phyloP scores from a whole-genome alignment of 2,113 vertebrate genomes.

The Spea bombifrons region DNA sequence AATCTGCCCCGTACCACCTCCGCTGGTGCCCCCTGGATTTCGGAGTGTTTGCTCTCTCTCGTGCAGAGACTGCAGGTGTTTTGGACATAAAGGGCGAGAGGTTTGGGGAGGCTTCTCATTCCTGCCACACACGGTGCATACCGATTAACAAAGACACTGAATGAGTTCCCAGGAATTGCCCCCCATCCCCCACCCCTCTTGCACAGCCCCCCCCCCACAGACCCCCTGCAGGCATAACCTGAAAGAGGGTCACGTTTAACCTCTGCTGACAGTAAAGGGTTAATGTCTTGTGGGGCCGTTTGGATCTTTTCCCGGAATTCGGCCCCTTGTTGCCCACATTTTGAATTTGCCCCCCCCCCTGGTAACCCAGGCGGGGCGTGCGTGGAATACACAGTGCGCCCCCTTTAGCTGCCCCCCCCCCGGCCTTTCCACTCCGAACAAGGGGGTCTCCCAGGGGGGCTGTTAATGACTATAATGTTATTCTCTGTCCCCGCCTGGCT shows the following conservation, averaged over 20 bases:
- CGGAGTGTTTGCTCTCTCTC: no score
- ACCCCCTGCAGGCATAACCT: neutral
- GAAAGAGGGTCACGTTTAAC: neutral
- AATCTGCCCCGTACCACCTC: no score
- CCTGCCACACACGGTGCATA: no score
- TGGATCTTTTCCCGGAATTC: neutral
- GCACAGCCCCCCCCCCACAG: neutral
- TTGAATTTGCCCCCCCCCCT: no score
- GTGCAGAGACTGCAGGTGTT: no score
- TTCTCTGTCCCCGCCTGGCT: no score
- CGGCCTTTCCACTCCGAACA: no score
- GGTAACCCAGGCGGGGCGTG: neutral
- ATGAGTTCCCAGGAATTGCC: neutral
- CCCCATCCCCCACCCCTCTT: neutral
- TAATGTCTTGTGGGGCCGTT: neutral
- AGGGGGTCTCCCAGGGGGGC: no score
- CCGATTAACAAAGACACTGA: neutral
- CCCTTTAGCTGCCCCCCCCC: neutral
- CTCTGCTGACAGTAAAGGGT: neutral
- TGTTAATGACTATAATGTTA: no score
- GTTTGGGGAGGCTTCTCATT: no score
- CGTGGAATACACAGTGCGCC: neutral
- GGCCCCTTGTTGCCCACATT: neutral
- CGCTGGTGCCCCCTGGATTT: no score
- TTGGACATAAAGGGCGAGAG: no score